Evolutionary conservation across 2,797 vertebrate species (phyloP).

Genomic region (Acropternis orthonyx): DNA sequence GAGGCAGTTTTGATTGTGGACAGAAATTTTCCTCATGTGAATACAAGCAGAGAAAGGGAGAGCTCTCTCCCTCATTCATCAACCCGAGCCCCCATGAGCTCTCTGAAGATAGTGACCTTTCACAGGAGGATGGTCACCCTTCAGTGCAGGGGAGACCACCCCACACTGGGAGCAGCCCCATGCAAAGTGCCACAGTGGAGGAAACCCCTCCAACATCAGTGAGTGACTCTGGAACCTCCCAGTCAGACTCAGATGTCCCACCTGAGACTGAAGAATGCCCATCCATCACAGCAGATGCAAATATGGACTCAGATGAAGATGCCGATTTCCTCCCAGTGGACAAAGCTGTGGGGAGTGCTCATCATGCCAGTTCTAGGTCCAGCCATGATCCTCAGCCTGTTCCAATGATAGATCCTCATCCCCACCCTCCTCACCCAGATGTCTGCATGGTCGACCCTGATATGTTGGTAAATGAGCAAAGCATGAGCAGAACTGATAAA

Average conservation of each 20-base stretch:
- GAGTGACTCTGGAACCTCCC: conserved; percentile 92
- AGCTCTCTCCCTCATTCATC: conserved; percentile 95
- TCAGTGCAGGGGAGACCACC: conserved; percentile 83
- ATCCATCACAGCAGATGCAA: conserved; percentile 87
- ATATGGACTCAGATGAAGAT: conserved; percentile 94
- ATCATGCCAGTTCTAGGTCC: conserved; percentile 78
- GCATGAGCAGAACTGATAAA: conserved; percentile 80
- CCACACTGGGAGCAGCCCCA: conserved; percentile 68
- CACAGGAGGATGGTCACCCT: conserved; percentile 78
- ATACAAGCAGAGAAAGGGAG: conserved; percentile 83
- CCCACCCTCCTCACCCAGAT: conserved; percentile 89
- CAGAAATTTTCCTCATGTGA: conserved; percentile 84
- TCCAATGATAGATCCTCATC: conserved; percentile 86
- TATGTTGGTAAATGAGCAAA: conserved; percentile 82
- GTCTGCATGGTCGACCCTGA: conserved; percentile 99
- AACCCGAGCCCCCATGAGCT: conserved; percentile 88
- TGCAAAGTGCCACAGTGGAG: conserved; percentile 81
- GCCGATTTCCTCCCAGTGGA: conserved; percentile 93
- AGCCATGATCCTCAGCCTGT: conserved; percentile 88
- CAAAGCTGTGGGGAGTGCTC: conserved; percentile 84
- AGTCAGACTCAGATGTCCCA: conserved; percentile 92
- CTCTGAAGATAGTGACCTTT: conserved; percentile 88
- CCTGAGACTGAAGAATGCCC: conserved; percentile 92
- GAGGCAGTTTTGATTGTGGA: conserved; percentile 63
- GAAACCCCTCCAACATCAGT: conserved; percentile 96